Evolutionary conservation across 2,113 vertebrate genomes (phyloP).

Genomic region (Gopherus evgoodei): DNA sequence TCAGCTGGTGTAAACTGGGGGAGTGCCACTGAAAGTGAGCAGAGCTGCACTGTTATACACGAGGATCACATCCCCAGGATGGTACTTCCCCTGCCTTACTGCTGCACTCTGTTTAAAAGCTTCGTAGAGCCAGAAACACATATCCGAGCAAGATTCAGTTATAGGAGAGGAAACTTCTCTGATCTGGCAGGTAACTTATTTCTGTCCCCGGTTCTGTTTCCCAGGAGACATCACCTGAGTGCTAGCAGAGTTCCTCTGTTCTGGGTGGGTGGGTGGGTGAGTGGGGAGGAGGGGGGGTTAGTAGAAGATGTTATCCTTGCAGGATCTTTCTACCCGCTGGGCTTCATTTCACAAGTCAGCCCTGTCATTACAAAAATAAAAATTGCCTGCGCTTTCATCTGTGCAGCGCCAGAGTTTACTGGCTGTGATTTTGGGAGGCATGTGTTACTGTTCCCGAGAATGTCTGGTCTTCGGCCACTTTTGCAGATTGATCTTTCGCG

Average conservation of each 20-base stretch:
- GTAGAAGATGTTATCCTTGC: not conserved
- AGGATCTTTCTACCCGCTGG: not conserved
- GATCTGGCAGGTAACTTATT: not conserved
- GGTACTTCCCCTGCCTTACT: not conserved
- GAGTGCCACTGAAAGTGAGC: not conserved
- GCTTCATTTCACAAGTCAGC: not conserved
- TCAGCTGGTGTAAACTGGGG: not conserved
- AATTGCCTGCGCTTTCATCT: not conserved
- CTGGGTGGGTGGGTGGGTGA: not conserved
- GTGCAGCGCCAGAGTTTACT: not conserved
- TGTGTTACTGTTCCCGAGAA: rapidly evolving
- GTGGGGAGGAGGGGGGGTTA: not conserved
- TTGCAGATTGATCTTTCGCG: not conserved
- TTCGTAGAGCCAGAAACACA: not conserved
- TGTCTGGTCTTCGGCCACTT: not conserved
- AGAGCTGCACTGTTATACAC: not conserved
- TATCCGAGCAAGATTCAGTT: not conserved
- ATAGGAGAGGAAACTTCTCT: not conserved
- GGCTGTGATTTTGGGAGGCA: not conserved
- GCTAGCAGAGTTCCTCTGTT: not conserved
- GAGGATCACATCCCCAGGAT: not conserved
- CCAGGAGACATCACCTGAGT: not conserved
- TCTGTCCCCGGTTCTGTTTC: not conserved
- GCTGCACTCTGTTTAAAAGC: not conserved
- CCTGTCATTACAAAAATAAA: not conserved